Base-by-base conservation (phyloP, 2,888 invertebrate genomes). In the Cephus spinipes region DNA sequence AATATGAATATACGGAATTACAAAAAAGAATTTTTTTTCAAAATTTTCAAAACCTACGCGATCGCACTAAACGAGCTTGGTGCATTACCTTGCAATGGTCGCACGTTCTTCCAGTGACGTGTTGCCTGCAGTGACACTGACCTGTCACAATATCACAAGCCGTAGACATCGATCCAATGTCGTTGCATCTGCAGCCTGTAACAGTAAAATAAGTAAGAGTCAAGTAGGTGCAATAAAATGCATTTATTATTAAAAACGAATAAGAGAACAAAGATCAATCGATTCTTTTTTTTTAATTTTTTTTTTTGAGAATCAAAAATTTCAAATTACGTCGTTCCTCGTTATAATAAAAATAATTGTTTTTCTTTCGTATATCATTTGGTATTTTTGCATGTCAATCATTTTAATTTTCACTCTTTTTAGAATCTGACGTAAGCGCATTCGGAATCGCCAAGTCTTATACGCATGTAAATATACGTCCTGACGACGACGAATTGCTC, bases 161-260 rank as follows among this genome's bases (percentile, higher is more conserved):
- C 80, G 93, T 93, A 82, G 94, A 93, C 84, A 94, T 93, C 4
- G 97, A 94, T 4, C 97, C 97, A 76, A 94, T 88, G n/a, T 92
- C 91, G 83, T 95, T 95, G 90, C 98, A 98, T 85, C 95, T 95
- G 90, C 98, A 98, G 77, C 96, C 98, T 98, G 94, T 3, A 95
- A 95, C 91, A 89, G 92, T 84, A 86, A 82, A 79, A 77, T 23
- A 71, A 3, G 9, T 32, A 71, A 71, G 15, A 71, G 31, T 71
- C 0, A 71, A 1, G 11, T 15, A 31, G 3, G 32, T 71, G 32
- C 15, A 32, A 71, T 11, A 71, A 31, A 55, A 23, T 55, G 55
- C 23, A 55, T 55, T 23, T 23, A 55, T 23, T 23, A 23, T 23
- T 9, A 23, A 23, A 0, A 0, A 15, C 40, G 23, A 23, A 9